Conservation (phyloP, 2,797 vertebrate genomes). For the Schizopygopsis pylzovi region DNA sequence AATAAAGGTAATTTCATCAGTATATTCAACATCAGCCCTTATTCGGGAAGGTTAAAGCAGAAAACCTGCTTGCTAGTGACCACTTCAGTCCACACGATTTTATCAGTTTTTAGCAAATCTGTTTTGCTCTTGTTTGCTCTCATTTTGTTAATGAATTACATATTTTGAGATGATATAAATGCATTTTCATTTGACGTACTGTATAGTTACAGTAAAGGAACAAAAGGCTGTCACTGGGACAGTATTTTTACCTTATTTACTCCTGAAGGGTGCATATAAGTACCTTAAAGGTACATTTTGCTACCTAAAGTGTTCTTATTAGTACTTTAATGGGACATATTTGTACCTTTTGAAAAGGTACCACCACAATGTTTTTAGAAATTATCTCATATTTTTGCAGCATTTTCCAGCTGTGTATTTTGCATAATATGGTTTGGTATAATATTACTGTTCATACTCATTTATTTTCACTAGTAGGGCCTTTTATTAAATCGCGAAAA, state of each 20-base stretch:
- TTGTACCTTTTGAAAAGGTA: background rate
- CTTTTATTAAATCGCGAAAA: background rate
- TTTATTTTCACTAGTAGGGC: background rate
- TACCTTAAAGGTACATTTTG: background rate
- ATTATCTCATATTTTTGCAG: background rate
- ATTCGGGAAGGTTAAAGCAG: conserved; percentile 71
- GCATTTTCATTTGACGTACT: background rate
- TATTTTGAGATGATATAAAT: conserved; percentile 1
- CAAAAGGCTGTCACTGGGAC: background rate
- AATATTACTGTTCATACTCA: background rate
- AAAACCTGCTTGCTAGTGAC: conserved; percentile 55
- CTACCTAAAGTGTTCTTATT: background rate
- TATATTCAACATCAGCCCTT: conserved; percentile 82
- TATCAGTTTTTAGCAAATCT: conserved; percentile 71
- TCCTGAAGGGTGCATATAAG: background rate
- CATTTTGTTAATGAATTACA: background rate
- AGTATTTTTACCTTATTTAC: background rate
- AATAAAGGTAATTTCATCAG: conserved; percentile 81
- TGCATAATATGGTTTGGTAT: conserved; percentile 17
- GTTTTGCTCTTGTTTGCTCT: conserved; percentile 61
- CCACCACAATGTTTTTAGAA: background rate
- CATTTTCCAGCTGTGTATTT: background rate
- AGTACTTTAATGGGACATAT: background rate
- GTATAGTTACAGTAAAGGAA: background rate
- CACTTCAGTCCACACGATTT: conserved; percentile 54